Conservation (phyloP, 2,888 invertebrate genomes). For the Orgyia antiqua region DNA sequence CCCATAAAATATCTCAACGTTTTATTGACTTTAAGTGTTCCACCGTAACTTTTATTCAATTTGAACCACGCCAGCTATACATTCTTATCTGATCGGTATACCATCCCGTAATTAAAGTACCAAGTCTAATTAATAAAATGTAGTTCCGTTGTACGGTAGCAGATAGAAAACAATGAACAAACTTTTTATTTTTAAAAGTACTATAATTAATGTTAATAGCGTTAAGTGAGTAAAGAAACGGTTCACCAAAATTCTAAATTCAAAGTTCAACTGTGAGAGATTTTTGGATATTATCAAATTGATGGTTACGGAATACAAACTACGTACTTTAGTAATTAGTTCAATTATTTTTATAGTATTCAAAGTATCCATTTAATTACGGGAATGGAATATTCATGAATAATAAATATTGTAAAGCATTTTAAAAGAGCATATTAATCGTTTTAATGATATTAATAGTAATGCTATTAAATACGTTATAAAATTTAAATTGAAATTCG, state of each 20-base stretch:
- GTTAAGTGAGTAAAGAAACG: conserved; percentile 34
- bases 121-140: conserved; percentile 69
- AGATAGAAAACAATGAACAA: conserved; percentile 54
- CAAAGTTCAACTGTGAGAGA: conserved; percentile 24
- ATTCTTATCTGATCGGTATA: conserved; percentile 44
- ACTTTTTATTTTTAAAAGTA: conserved; percentile 41
- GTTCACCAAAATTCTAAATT: conserved; percentile 16
- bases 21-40: conserved; percentile 26
- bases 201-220: conserved; percentile 63
- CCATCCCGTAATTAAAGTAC: conserved; percentile 62
- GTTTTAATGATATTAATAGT: conserved; percentile 3
- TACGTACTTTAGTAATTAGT: conserved; percentile 6
- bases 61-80: conserved; percentile 18
- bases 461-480: conserved; percentile 1
- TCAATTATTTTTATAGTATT: conserved; percentile 5
- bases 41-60: conserved; percentile 23
- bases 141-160: conserved; percentile 43
- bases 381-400: conserved; percentile 19
- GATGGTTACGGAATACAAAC: conserved; percentile 10
- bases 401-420: conserved; percentile 11
- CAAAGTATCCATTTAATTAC: conserved; percentile 4
- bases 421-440: conserved; percentile 1
- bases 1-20: conserved; percentile 10
- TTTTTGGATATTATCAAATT: conserved; percentile 15
- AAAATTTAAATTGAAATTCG: conserved; percentile 8